Base-by-base conservation (phyloP, 2,797 vertebrate genomes). In the Pygocentrus nattereri region DNA sequence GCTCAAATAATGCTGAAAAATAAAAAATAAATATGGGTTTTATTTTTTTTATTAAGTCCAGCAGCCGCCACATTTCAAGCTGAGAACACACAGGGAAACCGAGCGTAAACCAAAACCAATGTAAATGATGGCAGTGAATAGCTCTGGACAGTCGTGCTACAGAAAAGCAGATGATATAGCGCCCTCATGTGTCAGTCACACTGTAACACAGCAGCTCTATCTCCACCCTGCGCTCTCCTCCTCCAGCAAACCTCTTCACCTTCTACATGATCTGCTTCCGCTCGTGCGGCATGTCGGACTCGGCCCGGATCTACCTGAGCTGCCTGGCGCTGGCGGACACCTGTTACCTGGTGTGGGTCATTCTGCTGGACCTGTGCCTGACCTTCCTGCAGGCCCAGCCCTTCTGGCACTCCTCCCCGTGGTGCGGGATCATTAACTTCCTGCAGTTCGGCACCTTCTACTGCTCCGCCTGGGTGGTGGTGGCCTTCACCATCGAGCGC, bases 401-500 rank as follows among this genome's bases (percentile, higher is more conserved):
- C 54, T 95, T 95, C 86, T 95, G 95, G 95, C 88, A 95, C 86
- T 84, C 86, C 15, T 25, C 91, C 31, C 94, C 94, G 0, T 94
- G 93, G 94, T 95, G 94, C 30, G 78, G 76, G 50, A 87, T 95
- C 31, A 61, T 95, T 81, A 88, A 85, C 4, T 90, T 93, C 81
- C 88, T 95, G 80, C 94, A 95, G 89, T 92, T 92, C 3, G 93
- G 93, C 1, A 89, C 92, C 0, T 88, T 95, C 69, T 94, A 91
- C 88, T 93, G 93, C 84, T 95, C 94, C 25, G 93, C 92, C 72
- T 95, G 94, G 95, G 93, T 95, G 0, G 93, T 95, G 72, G 93
- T 94, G 84, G 91, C 90, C 41, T 95, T 95, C 87, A 95, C 94
- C 83, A 89, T 95, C 0, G 95, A 95, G 84, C 94, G 95, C 13